Base-by-base conservation (phyloP, 2,113 vertebrate species). In the Ptilonorhynchus violaceus region DNA sequence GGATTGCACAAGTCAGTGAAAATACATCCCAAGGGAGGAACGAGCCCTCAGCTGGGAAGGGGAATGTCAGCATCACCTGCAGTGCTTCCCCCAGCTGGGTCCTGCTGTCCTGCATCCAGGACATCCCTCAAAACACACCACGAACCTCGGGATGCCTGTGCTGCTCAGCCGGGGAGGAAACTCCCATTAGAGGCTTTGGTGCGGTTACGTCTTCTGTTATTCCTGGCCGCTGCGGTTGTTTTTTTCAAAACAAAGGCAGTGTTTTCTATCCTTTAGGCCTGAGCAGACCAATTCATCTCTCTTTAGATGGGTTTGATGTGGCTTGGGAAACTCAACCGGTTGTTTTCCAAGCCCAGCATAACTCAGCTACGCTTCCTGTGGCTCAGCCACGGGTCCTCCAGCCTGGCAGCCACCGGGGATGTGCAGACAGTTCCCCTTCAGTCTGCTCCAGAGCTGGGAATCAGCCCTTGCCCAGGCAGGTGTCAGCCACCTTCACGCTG, bases 221-320 rank as follows among this genome's bases (percentile, higher is more conserved):
- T 96, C 42, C 90, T 93, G 95, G 93, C 79, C 3, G 0, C 79
- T 9, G 3, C 0, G 0, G 90, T 39, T 94, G 85, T 52, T 95
- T 89, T 88, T 86, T 90, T 84, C 92, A 77, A 94, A 97, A 95
- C 90, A 96, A 96, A 95, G 68, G 56, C 52, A 39, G 22, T 63
- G 72, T 90, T 96, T 96, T 85, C 92, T 80, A 76, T 73, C 72
- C 85, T 85, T 93, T 85, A 74, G 63, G 63, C 59, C 88, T 6
- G 1, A 97, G 91, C 49, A 85, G 91, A 88, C 79, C 94, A 73
- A 90, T 92, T 93, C 72, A 84, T 69, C 75, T 94, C 88, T 90
- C 88, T 96, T 90, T 70, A 88, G 25, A 66, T 88, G 4, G 42
- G 85, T 92, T 95, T 96, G 88, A 96, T 96, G 94, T 96, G 90